Conservation (phyloP, 2,797 vertebrate genomes). For the Gouania willdenowi region DNA sequence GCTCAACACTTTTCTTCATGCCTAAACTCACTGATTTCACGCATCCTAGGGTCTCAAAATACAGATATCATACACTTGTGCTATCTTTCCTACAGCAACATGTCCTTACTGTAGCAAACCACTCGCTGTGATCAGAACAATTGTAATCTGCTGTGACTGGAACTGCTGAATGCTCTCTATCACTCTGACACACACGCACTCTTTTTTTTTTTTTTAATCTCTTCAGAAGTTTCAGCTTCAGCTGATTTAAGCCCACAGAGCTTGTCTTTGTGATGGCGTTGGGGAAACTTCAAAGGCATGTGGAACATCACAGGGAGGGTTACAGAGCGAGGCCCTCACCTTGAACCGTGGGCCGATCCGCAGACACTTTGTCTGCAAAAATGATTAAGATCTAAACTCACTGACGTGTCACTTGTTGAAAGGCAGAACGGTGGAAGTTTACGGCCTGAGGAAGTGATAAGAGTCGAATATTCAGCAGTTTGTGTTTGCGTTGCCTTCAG, state of each 20-base stretch:
- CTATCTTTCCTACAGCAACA: conserved; percentile 56
- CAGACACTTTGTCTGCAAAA: conserved; percentile 39
- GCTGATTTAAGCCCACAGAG: conserved; percentile 57
- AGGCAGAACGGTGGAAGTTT: conserved; percentile 16
- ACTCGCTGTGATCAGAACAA: conserved; percentile 59
- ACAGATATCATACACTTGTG: conserved; percentile 61
- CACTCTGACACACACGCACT: conserved; percentile 35
- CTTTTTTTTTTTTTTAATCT: conserved; percentile 52
- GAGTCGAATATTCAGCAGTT: neutral
- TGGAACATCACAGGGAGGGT: conserved; percentile 64
- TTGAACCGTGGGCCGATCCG: conserved; percentile 30
- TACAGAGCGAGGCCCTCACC: conserved; percentile 43
- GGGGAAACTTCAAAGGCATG: conserved; percentile 65
- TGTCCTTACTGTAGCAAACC: conserved; percentile 58
- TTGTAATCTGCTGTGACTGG: conserved; percentile 54
- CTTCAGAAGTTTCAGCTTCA: conserved; percentile 44
- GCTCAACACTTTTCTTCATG: conserved; percentile 38
- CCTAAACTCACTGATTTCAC: conserved; percentile 61
- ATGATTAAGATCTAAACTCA: conserved; percentile 41
- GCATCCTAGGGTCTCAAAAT: conserved; percentile 52
- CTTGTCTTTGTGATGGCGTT: conserved; percentile 59
- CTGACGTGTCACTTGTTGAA: conserved; percentile 37
- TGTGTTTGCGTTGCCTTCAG: neutral
- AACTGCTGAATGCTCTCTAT: conserved; percentile 39
- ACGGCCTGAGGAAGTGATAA: neutral